These are phyloP conservation scores for Anastrepha obliqua DNA, from an alignment of 1,140 invertebrate species.

Conservation along the genomic window DNA sequence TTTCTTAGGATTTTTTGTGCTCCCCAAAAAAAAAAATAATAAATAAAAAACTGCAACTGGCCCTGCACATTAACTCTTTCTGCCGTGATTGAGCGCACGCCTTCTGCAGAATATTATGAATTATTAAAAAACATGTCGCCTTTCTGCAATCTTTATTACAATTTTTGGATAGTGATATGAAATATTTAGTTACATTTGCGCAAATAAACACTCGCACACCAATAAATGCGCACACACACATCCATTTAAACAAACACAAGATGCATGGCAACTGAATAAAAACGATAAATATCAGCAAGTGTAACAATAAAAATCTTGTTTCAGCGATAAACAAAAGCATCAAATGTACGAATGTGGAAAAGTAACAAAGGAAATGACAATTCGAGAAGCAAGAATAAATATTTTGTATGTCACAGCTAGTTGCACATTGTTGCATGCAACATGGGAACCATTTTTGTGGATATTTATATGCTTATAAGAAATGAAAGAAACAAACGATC, in stretches of 20 bases:
- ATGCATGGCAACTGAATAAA: not conserved
- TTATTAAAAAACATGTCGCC: too few species aligned
- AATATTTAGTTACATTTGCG: not conserved
- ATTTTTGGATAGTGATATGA: not conserved
- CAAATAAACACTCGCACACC: not conserved
- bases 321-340: not conserved
- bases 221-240: not conserved
- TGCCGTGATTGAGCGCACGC: too few species aligned
- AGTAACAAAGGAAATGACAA: not conserved
- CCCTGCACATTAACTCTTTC: too few species aligned
- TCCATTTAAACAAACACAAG: not conserved
- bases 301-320: not conserved
- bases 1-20: too few species aligned
- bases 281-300: not conserved
- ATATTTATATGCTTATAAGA: not conserved
- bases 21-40: too few species aligned
- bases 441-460: not conserved
- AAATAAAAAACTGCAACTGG: too few species aligned
- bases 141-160: too few species aligned
- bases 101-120: too few species aligned
- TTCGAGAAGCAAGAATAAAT: not conserved
- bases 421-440: conserved; percentile 18
- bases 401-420: not conserved
- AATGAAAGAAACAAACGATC: too few species aligned
- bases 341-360: not conserved